Conservation (phyloP, 2,797 vertebrate genomes). For the Sternarchorhynchus goeldii region DNA sequence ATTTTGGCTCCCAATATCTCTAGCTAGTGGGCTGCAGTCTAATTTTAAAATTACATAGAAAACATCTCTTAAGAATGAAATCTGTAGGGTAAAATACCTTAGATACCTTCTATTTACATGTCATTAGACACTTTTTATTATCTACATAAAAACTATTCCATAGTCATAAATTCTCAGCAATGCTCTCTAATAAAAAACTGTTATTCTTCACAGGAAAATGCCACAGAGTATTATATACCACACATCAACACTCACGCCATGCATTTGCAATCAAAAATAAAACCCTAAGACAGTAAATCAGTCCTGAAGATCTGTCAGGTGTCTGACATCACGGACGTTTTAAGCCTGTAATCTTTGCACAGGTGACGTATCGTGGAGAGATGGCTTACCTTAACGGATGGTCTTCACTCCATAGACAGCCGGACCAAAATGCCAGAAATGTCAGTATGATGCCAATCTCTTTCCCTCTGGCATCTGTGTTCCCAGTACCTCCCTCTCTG, state of each 20-base stretch:
- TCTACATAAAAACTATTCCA: not conserved
- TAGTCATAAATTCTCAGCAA: not conserved
- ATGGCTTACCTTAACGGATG: constrained; percentile 73
- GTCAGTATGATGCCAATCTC: constrained; percentile 56
- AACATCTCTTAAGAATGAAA: no score
- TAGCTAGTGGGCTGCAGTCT: no score
- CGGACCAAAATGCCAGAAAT: constrained; percentile 55
- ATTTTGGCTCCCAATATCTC: no score
- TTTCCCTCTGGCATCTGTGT: constrained; percentile 65
- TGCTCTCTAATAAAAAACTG: not conserved
- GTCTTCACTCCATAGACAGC: constrained; percentile 68
- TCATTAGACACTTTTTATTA: no score
- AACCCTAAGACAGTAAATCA: not conserved
- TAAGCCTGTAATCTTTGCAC: not conserved
- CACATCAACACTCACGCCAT: no score
- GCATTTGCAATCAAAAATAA: not conserved
- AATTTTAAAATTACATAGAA: no score
- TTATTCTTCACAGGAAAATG: not conserved
- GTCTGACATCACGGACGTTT: not conserved
- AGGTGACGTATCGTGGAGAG: constrained; percentile 24
- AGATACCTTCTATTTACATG: no score
- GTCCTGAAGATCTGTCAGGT: not conserved
- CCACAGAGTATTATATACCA: not conserved
- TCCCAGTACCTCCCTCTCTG: constrained; percentile 55
- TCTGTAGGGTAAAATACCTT: no score